Conservation (phyloP, 2,888 invertebrate genomes). For the Melipona bicolor region DNA sequence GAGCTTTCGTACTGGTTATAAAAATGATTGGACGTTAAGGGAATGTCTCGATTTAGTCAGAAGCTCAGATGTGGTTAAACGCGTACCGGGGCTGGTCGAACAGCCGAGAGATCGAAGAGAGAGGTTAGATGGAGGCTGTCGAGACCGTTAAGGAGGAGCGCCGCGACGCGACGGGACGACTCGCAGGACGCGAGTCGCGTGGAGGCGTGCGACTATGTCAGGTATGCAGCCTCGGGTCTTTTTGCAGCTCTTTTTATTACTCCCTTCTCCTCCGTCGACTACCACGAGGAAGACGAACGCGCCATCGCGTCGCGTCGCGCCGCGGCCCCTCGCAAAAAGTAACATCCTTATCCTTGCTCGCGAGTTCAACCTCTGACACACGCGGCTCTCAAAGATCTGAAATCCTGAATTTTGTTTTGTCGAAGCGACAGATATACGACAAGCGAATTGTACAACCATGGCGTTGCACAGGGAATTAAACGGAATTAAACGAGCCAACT, state of each 20-base stretch:
- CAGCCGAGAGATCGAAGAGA: slow-evolving; percentile 9
- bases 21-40: slow-evolving; percentile 12
- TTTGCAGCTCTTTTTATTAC: slow-evolving; percentile 77
- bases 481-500: too few relatives aligned
- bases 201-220: slow-evolving; percentile 79
- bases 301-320: slow-evolving; percentile 7
- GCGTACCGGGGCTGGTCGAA: not conserved
- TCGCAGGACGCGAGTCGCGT: slow-evolving; percentile 75
- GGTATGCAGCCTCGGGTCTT: slow-evolving; percentile 75
- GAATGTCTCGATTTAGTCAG: not conserved
- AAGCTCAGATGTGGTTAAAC: slow-evolving; percentile 6
- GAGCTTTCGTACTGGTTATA: not conserved
- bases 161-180: slow-evolving; percentile 41
- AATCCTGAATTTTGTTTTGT: slow-evolving; percentile 4
- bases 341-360: slow-evolving; percentile 67
- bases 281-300: slow-evolving; percentile 37
- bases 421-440: not conserved
- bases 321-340: slow-evolving; percentile 45
- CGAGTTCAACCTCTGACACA: slow-evolving; percentile 23
- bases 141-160: slow-evolving; percentile 53
- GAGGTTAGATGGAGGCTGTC: slow-evolving; percentile 17
- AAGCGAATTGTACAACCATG: not conserved
- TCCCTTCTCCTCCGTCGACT: slow-evolving; percentile 35
- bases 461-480: not conserved
- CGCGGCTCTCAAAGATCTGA: too few relatives aligned